phyloP scores from a whole-genome alignment of 1,140 invertebrate species.

The Caligus rogercresseyi region DNA sequence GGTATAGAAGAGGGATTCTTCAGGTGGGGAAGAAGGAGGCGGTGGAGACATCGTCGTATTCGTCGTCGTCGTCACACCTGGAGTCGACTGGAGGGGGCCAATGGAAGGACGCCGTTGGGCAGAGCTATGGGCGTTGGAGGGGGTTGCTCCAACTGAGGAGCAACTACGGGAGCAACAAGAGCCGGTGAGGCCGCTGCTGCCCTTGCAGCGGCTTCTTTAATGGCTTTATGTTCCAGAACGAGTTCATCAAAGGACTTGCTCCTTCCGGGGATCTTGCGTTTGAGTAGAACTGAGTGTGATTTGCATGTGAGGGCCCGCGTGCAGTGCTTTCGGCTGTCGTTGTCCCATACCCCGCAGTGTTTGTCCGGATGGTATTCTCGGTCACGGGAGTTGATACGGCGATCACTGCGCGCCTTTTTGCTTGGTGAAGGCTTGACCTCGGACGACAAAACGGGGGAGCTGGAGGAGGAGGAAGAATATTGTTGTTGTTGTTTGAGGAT shows the following conservation, averaged over 20 bases:
- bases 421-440: neutral
- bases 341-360: conserved; percentile 19
- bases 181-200: neutral
- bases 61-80: neutral
- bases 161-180: neutral
- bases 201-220: conserved; percentile 32
- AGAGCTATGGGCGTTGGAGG: neutral
- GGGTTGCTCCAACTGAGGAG: neutral
- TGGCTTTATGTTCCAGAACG: conserved; percentile 51
- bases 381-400: neutral
- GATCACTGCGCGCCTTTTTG: neutral
- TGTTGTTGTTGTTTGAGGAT: neutral
- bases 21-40: neutral
- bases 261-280: conserved; percentile 49
- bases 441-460: neutral
- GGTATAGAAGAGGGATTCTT: conserved; percentile 7
- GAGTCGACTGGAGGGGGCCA: neutral
- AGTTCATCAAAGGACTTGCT: conserved; percentile 59
- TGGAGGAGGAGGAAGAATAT: neutral
- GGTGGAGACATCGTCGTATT: neutral
- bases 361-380: conserved; percentile 20
- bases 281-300: conserved; percentile 52
- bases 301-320: conserved; percentile 65
- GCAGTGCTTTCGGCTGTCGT: conserved; percentile 30
- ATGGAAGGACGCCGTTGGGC: too few species aligned